Conservation (phyloP, 2,113 vertebrate species). For the Atherinomorus stipes region DNA sequence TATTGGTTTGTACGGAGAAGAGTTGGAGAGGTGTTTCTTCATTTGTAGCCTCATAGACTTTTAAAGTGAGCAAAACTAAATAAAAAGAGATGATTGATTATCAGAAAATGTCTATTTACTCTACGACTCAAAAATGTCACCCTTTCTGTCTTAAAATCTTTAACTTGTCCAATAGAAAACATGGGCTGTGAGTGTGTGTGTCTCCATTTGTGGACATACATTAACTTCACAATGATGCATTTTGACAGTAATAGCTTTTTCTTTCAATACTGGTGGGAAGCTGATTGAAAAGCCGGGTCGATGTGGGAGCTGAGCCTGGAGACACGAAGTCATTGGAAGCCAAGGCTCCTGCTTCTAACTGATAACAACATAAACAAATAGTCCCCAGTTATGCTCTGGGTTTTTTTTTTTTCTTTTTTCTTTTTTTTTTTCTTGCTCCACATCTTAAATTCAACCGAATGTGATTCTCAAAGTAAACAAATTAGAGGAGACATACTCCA, state of each 20-base stretch:
- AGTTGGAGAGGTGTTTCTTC: slow-evolving; percentile 39
- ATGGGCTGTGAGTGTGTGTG: slow-evolving; percentile 5
- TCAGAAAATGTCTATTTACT: slow-evolving; percentile 28
- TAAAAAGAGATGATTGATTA: slow-evolving; percentile 38
- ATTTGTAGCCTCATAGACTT: slow-evolving; percentile 37
- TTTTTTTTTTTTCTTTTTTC: background rate
- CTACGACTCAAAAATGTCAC: slow-evolving; percentile 14
- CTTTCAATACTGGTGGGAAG: slow-evolving; percentile 37
- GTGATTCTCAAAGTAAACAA: slow-evolving; percentile 12
- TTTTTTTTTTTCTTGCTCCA: background rate
- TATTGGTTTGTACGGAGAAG: slow-evolving; percentile 33
- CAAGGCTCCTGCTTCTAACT: slow-evolving; percentile 56
- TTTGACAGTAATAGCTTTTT: slow-evolving; percentile 33
- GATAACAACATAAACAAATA: slow-evolving; percentile 59
- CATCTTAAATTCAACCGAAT: slow-evolving; percentile 9
- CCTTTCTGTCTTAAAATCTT: background rate
- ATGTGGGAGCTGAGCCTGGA: slow-evolving; percentile 43
- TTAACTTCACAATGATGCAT: no score
- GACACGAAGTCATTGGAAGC: slow-evolving; percentile 40
- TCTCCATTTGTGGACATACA: background rate
- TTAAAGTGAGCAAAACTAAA: slow-evolving; percentile 37
- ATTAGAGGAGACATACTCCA: slow-evolving; percentile 7
- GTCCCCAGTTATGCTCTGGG: slow-evolving; percentile 7
- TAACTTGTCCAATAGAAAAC: slow-evolving; percentile 16
- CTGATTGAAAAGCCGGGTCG: background rate